Percentiles rank a stretch among this genome's conserved stretches.
These are phyloP conservation scores for Lasioglossum malachurum DNA, from an alignment of 2,888 invertebrate species.

Conservation along the genomic window DNA sequence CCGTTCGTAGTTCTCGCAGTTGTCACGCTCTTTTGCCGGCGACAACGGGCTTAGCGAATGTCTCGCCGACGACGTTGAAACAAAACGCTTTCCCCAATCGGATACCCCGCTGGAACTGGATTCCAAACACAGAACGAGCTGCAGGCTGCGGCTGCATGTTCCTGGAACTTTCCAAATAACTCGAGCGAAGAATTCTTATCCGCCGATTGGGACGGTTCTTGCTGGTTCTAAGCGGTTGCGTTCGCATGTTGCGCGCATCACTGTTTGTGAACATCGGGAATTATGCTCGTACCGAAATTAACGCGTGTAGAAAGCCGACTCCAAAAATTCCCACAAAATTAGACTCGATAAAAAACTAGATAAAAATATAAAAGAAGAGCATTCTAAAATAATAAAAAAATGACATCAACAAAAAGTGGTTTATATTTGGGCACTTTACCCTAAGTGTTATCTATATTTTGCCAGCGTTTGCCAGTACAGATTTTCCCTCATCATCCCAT, in stretches of 20 bases:
- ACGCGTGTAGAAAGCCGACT: too few species aligned
- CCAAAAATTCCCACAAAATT: too few species aligned
- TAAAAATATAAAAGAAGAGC: too few species aligned
- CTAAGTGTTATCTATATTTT: neutral
- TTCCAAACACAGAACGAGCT: neutral
- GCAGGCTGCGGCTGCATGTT: neutral
- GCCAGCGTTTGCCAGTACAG: neutral
- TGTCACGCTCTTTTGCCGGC: slow-evolving; percentile 13
- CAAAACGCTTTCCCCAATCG: slow-evolving; percentile 19
- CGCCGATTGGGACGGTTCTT: neutral
- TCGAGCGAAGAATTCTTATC: neutral
- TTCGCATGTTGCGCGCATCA: neutral
- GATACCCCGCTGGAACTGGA: neutral
- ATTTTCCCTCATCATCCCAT: neutral
- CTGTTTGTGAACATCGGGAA: too few species aligned
- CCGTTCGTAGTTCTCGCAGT: neutral
- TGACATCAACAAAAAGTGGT: too few species aligned
- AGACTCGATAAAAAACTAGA: too few species aligned
- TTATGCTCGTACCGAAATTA: too few species aligned
- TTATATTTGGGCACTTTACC: too few species aligned
- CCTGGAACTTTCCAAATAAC: neutral
- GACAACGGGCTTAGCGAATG: slow-evolving; percentile 17
- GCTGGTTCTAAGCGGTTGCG: neutral
- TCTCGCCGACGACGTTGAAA: neutral
- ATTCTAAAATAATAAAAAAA: too few species aligned